These are phyloP conservation scores for Lepilemur septentrionalis DNA, from an alignment of 2,797 vertebrate genomes.

Conservation along the genomic window DNA sequence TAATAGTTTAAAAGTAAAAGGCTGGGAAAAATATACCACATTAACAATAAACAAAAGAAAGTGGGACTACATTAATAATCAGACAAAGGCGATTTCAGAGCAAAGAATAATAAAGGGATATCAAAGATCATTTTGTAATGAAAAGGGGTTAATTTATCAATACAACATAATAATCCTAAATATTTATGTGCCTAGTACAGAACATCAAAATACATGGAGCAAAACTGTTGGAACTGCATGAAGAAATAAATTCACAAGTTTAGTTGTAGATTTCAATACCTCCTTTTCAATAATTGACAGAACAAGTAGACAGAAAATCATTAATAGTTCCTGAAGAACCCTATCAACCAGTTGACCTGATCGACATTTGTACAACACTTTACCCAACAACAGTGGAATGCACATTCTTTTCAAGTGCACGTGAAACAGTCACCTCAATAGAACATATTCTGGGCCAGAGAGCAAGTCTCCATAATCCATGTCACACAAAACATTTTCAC, in stretches of 20 bases:
- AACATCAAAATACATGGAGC: background rate
- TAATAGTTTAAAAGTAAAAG: background rate
- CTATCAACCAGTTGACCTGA: background rate
- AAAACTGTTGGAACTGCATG: background rate
- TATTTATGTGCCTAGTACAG: background rate
- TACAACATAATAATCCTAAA: background rate
- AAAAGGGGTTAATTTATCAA: background rate
- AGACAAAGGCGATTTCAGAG: background rate
- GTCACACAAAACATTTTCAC: background rate
- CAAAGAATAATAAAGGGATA: background rate
- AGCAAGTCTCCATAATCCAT: background rate
- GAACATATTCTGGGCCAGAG: background rate
- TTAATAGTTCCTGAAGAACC: background rate
- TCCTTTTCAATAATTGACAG: background rate
- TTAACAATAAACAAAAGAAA: background rate
- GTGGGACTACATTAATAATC: too few species aligned
- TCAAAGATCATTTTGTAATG: background rate
- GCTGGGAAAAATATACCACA: background rate
- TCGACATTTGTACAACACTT: background rate
- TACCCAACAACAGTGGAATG: background rate
- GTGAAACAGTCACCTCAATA: background rate
- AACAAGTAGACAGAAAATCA: background rate
- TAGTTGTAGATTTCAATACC: background rate
- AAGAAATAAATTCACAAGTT: background rate
- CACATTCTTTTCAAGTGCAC: background rate